Percentiles rank a stretch among this genome's conserved stretches.
Conservation (phyloP, 35 echinoderm and acorn worm species). For the Ptychodera flava region DNA sequence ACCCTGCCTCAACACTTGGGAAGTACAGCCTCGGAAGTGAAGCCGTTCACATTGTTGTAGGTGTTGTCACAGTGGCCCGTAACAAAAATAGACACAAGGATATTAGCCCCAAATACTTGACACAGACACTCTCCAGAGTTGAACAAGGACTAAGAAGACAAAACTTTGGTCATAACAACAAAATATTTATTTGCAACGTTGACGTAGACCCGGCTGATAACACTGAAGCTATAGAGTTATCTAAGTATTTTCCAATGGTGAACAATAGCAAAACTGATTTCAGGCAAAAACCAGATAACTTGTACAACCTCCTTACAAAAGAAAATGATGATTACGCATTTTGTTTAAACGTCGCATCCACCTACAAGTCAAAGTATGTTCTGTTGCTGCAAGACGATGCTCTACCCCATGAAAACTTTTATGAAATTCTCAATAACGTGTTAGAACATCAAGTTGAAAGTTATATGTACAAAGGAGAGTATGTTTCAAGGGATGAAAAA, state of each 20-base stretch:
- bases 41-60: slow-evolving; percentile 45
- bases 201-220: slow-evolving; percentile 22
- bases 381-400: slow-evolving; percentile 85
- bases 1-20: not conserved
- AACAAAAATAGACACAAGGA: not conserved
- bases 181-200: slow-evolving; percentile 75
- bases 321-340: slow-evolving; percentile 75
- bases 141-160: slow-evolving; percentile 23
- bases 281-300: not conserved
- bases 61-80: slow-evolving; percentile 34
- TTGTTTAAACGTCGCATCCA: slow-evolving; percentile 45
- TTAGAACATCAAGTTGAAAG: slow-evolving; percentile 48
- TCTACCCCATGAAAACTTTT: slow-evolving; percentile 49
- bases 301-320: slow-evolving; percentile 9
- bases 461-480: slow-evolving; percentile 21
- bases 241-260: slow-evolving; percentile 50
- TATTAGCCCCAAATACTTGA: slow-evolving; percentile 40
- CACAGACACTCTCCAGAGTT: slow-evolving; percentile 52
- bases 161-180: slow-evolving; percentile 5
- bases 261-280: not conserved
- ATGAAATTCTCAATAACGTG: slow-evolving; percentile 51
- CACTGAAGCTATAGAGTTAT: slow-evolving; percentile 40
- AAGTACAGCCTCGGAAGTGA: slow-evolving; percentile 17
- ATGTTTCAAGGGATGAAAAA: slow-evolving; percentile 14
- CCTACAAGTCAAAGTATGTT: slow-evolving; percentile 57